Conservation (phyloP, 1,140 invertebrate genomes). For the Anthonomus grandis region DNA sequence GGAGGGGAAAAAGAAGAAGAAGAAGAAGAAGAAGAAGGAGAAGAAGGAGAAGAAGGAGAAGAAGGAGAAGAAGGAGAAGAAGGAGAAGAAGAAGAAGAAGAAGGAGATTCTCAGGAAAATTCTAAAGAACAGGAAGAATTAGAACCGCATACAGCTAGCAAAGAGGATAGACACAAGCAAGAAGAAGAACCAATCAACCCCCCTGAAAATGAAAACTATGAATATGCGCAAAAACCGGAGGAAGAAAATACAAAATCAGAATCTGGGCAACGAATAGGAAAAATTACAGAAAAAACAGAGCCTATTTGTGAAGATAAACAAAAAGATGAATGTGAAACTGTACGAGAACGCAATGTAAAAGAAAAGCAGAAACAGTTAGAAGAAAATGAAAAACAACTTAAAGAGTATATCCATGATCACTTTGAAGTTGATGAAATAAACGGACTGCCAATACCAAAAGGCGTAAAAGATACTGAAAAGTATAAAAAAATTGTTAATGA, state of each 20-base stretch:
- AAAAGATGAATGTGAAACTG: neutral
- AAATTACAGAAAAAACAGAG: neutral
- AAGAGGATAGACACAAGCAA: neutral
- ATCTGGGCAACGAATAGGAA: neutral
- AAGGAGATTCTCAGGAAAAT: slow-evolving; percentile 7
- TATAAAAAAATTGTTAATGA: slow-evolving; percentile 20
- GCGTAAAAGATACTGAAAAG: slow-evolving; percentile 14
- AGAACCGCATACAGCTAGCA: neutral
- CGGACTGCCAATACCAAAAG: slow-evolving; percentile 13
- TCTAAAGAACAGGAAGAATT: slow-evolving; percentile 2
- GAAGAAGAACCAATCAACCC: slow-evolving; percentile 2
- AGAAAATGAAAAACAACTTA: slow-evolving; percentile 25
- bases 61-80: neutral
- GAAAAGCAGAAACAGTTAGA: slow-evolving; percentile 13
- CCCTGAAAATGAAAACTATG: neutral
- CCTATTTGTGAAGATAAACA: too few species aligned
- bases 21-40: neutral
- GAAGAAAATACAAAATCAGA: slow-evolving; percentile 3
- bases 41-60: neutral
- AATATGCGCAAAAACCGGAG: neutral
- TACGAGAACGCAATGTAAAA: neutral
- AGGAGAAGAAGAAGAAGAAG: neutral
- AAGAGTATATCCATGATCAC: slow-evolving; percentile 19
- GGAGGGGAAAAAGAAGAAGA: neutral
- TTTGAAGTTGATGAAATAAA: slow-evolving; percentile 23